Evolutionary conservation across 2,113 vertebrate genomes (phyloP).

Genomic region (Gila orcuttii): DNA sequence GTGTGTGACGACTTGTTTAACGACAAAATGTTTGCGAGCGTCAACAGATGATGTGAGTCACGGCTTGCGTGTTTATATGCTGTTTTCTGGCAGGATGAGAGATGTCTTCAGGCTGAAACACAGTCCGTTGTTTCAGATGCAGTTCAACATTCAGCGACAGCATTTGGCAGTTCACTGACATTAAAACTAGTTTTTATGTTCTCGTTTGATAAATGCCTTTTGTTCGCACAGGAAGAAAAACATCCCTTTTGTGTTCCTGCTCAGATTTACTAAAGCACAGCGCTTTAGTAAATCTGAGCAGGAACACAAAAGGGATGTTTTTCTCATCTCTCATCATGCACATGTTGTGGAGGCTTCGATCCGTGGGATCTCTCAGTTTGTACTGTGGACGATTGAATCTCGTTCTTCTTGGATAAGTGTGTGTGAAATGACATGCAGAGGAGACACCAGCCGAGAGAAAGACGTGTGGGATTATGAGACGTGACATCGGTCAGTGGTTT

Average conservation of each 20-base stretch:
- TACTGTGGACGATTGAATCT: constrained; percentile 14
- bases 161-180: constrained; percentile 52
- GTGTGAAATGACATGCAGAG: constrained; percentile 62
- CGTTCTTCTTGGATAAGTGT: constrained; percentile 62
- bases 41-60: constrained; percentile 40
- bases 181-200: constrained; percentile 54
- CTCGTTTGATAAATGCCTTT: constrained; percentile 48
- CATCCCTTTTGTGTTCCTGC: constrained; percentile 46
- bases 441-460: neutral
- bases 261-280: constrained; percentile 65
- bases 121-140: neutral
- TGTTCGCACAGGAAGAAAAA: neutral
- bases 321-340: constrained; percentile 61
- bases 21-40: constrained; percentile 12
- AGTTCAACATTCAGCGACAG: constrained; percentile 43
- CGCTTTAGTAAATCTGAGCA: too few relatives aligned
- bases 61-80: neutral
- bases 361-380: constrained; percentile 67
- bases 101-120: constrained; percentile 19
- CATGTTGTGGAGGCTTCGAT: constrained; percentile 68
- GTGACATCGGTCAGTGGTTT: too few relatives aligned
- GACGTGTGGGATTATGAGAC: too few relatives aligned
- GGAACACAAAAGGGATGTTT: too few relatives aligned
- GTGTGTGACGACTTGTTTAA: constrained; percentile 30
- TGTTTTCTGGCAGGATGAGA: constrained; percentile 29